Evolutionary conservation across 2,888 invertebrate species (phyloP).

Genomic region (Caenorhabditis doughertyi): DNA sequence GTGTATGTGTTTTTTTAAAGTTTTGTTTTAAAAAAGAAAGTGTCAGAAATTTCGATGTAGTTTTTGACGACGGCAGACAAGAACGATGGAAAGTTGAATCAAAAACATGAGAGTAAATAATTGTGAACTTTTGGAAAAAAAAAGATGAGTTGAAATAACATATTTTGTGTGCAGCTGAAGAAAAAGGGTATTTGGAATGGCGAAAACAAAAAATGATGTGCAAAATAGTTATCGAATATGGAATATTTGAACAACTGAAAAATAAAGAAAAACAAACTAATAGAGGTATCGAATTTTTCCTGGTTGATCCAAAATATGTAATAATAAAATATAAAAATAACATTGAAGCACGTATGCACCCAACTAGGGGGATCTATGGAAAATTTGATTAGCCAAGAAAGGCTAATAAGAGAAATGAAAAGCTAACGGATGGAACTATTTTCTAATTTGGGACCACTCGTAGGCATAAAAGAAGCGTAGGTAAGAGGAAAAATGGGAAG

Average conservation of each 20-base stretch:
- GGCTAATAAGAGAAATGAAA: conserved; percentile 41
- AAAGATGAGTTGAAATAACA: neutral
- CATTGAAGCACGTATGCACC: neutral
- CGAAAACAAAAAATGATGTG: neutral
- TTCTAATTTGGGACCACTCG: conserved; percentile 45
- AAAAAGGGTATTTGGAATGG: neutral
- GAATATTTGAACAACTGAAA: neutral
- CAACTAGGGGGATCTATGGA: conserved; percentile 25
- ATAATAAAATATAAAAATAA: conserved; percentile 8
- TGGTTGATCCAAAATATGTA: neutral
- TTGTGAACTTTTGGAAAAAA: neutral
- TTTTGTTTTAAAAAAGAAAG: conserved; percentile 44
- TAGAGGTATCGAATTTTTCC: conserved; percentile 52
- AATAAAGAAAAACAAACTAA: conserved; percentile 9
- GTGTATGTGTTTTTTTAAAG: conserved; percentile 34
- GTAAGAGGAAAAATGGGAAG: neutral
- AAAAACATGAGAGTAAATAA: conserved; percentile 26
- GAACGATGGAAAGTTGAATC: neutral
- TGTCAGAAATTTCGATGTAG: conserved; percentile 41
- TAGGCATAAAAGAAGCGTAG: neutral
- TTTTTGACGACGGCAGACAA: conserved; percentile 8
- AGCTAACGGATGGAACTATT: conserved; percentile 32
- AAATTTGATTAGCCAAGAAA: conserved; percentile 49
- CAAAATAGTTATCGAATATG: conserved; percentile 6
- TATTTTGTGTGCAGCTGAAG: neutral